Base-by-base conservation (phyloP, 2,888 invertebrate species). In the Mechanitis mazaeus region DNA sequence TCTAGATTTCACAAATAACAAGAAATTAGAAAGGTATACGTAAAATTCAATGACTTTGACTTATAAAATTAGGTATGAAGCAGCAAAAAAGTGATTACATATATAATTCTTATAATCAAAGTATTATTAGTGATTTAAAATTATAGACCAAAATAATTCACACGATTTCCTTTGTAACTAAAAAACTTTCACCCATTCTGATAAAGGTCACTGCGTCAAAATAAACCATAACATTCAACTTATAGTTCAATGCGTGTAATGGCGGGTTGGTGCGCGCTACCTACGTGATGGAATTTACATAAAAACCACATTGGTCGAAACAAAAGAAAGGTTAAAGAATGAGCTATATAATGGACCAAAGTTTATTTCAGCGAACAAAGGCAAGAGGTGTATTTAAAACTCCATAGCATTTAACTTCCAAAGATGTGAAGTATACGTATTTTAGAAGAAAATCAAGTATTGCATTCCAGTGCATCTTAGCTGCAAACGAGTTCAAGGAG, bases 401-500 rank as follows among this genome's bases (percentile, higher is more conserved):
- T 2, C 35, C 35, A 35, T 35, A 5, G 3, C 35, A 35, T 35
- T 35, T 35, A 20, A 20, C 20, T 20, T 20, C 20, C 20, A 20
- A 20, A 20, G 20, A 20, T 20, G 20, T 20, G 20, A 20, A 20
- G 20, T 20, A 20, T 20, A 20, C 20, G 20, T 20, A 50, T 31
- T 6, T 28, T 9, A 7, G 6, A 31, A 31, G 6, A 9, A 31
- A 50, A 31, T 50, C 50, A 7, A 50, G 7, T 31, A 9, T n/a
- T n/a, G 28, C 31, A n/a, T 31, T 54, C 45, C 45, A 55, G 38
- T 33, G 53, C 56, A 56, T 59, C 61, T 55, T 61, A 31, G 33
- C 60, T 63, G 60, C 61, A 64, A 64, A 66, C 64, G 54, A 64
- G 64, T 64, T 50, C 61, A 54, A 46, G 57, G 47, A 42, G 56